These are phyloP conservation scores for Mesocricetus auratus DNA, from an alignment of 2,113 vertebrate species.

Conservation along the genomic window DNA sequence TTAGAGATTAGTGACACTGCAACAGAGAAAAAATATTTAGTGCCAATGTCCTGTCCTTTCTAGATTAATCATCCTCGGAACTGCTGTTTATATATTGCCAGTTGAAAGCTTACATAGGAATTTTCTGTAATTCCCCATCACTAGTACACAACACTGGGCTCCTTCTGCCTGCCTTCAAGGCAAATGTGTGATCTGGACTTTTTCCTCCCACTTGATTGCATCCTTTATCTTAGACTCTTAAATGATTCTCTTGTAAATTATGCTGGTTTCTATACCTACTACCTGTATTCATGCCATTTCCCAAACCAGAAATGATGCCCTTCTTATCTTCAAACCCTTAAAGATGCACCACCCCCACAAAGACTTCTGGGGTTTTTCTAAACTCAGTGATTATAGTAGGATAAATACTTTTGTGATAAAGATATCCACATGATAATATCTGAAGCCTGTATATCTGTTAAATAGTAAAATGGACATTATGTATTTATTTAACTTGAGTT, in stretches of 20 bases:
- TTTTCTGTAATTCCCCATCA: neutral
- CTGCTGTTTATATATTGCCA: conserved; percentile 1
- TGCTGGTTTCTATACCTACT: neutral
- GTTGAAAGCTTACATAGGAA: neutral
- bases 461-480: neutral
- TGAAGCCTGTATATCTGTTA: neutral
- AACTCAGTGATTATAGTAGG: neutral
- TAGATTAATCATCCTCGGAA: conserved; percentile 32
- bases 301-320: neutral
- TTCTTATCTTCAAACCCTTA: conserved; percentile 27
- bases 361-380: conserved; percentile 25
- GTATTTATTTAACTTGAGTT: conserved; percentile 24
- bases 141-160: neutral
- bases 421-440: neutral
- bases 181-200: neutral
- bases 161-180: conserved; percentile 17
- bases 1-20: conserved; percentile 4
- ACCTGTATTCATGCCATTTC: conserved; percentile 43
- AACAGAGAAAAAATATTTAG: conserved; percentile 7
- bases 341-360: neutral
- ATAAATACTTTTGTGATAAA: neutral
- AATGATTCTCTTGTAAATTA: conserved; percentile 19
- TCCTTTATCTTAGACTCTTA: conserved; percentile 1
- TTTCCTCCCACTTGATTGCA: neutral
- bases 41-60: neutral